Conservation (phyloP, 2,888 invertebrate genomes). For the Dromius quadrimaculatus region DNA sequence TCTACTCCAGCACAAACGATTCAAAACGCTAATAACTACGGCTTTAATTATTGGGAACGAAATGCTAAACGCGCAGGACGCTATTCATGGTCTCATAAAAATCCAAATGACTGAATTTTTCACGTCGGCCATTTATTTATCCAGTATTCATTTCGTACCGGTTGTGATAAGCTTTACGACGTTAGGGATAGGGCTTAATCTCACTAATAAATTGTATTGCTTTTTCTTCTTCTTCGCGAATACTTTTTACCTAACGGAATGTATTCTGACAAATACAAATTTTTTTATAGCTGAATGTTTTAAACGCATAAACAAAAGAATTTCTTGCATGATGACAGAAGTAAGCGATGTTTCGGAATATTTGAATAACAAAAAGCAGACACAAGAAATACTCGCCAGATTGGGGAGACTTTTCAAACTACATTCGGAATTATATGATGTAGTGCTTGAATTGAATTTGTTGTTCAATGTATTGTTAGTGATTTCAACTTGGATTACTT, state of each 20-base stretch:
- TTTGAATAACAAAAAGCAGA: not conserved
- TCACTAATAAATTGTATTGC: conserved; percentile 40
- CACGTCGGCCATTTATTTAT: conserved; percentile 35
- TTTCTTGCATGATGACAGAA: conserved; percentile 14
- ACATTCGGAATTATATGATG: conserved; percentile 40
- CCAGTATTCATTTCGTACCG: conserved; percentile 24
- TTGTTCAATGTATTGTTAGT: conserved; percentile 37
- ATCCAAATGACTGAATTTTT: conserved; percentile 21
- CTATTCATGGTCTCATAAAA: conserved; percentile 27
- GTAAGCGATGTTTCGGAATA: not conserved
- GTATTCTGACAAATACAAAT: conserved; percentile 32
- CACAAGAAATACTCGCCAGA: conserved; percentile 15
- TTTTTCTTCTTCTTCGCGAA: conserved; percentile 48
- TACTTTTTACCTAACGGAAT: conserved; percentile 41
- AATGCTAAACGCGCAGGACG: conserved; percentile 31
- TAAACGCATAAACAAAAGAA: conserved; percentile 26
- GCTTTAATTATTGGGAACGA: conserved; percentile 40
- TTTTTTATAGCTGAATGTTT: conserved; percentile 40
- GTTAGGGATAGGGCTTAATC: conserved; percentile 7
- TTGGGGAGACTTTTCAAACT: conserved; percentile 25
- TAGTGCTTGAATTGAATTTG: conserved; percentile 39
- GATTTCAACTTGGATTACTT: conserved; percentile 43
- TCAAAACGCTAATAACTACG: conserved; percentile 21
- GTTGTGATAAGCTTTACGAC: conserved; percentile 12
- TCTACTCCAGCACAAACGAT: conserved; percentile 31